Percentiles rank a stretch among this genome's conserved stretches.
Evolutionary conservation across 2,888 invertebrate species (phyloP).

Genomic region (Heliconius erato): DNA sequence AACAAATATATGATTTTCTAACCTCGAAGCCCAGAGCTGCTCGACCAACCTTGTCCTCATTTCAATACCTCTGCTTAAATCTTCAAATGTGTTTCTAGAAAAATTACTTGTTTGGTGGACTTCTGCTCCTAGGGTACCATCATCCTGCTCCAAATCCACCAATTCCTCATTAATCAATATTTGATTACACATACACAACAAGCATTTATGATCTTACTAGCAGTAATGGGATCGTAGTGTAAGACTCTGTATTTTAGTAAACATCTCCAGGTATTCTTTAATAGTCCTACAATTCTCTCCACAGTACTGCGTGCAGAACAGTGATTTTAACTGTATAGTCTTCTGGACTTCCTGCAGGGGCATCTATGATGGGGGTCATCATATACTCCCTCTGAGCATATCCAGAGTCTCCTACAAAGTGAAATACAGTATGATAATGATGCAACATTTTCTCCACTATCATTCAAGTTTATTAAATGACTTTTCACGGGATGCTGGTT

Average conservation of each 20-base stretch:
- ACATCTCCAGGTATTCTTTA: conserved; percentile 29
- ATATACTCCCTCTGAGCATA: conserved; percentile 37
- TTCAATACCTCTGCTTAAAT: too few relatives aligned
- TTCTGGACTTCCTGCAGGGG: conserved; percentile 10
- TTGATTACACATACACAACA: conserved; percentile 33
- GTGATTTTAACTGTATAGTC: conserved; percentile 31
- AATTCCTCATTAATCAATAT: not conserved
- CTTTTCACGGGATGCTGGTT: conserved; percentile 1
- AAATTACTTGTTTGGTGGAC: too few relatives aligned
- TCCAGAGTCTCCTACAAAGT: conserved; percentile 31
- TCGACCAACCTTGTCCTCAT: too few relatives aligned
- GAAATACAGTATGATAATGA: not conserved
- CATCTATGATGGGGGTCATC: conserved; percentile 34
- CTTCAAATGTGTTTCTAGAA: too few relatives aligned
- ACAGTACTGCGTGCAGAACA: conserved; percentile 16
- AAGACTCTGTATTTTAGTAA: conserved; percentile 26
- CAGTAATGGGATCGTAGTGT: conserved; percentile 30
- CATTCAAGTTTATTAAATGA: not conserved
- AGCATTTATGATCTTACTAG: conserved; percentile 30
- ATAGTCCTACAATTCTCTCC: conserved; percentile 8
- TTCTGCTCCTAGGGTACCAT: too few relatives aligned
- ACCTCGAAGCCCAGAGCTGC: too few relatives aligned
- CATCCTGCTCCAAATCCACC: not conserved
- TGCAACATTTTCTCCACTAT: conserved; percentile 13
- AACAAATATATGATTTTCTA: too few relatives aligned